Evolutionary conservation across 2,113 vertebrate species (phyloP), one percentile per base, ranked within the genome.

Genomic region (Toxostoma redivivum): DNA sequence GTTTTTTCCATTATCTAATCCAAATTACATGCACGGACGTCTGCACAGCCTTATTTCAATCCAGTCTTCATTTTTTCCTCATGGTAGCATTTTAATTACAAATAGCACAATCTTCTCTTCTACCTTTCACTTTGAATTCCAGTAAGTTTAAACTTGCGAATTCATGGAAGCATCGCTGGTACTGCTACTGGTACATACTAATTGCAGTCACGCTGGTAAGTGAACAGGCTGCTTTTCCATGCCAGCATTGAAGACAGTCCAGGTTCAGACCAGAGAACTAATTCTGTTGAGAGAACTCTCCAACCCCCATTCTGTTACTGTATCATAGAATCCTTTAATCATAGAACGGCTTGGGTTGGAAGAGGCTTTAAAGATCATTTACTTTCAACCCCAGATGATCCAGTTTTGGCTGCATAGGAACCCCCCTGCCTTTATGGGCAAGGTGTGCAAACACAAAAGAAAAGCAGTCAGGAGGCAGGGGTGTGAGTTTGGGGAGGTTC

Each of bases 371-470:
- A 16, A 47, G 13, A 47, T 12, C 20, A 40, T 30, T 47, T 40
- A 2, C 6, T 23, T 40, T 40, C 27, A 58, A 38, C 4, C 4
- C 22, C 44, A 50, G 44, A 20, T 28, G 37, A 16, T 37, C 9
- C 47, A 20, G 10, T 24, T 47, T 15, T 13, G 35, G 60, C 15
- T 0, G 4, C 1, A 0, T 28, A 33, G 50, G 44, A 88, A 44
- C 54, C 27, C 19, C 17, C 0, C 25, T 30, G 50, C 15, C 18
- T 44, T 51, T 23, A 40, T 0, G 31, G n/a, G 21, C 67, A 45
- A 61, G n/a, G 72, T 8, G 3, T 14, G 21, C 31, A 86, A n/a
- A 66, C 1, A 31, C 15, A 31, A 20, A 61, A 7, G 27, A 64
- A 7, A 37, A 42, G 37, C 64, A 27, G 10, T 1, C 23, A 23